Evolutionary conservation across 2,797 vertebrate genomes (phyloP), one percentile per base, ranked within the genome.

Genomic region (Hydrophis major): DNA sequence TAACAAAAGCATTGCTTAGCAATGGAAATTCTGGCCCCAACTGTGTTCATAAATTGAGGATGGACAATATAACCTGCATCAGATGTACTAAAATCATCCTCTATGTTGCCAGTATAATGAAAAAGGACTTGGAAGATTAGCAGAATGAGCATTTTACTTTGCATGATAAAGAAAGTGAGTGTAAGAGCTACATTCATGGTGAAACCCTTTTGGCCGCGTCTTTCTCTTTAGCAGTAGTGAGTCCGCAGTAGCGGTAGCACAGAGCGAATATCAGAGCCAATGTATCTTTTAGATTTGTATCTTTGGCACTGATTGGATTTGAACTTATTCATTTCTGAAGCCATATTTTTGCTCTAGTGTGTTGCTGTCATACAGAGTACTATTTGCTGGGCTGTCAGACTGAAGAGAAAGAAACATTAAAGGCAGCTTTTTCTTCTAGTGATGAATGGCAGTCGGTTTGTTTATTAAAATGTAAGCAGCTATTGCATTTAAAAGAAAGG

Each of bases 301-400:
- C 63, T 32, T 91, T 11, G 60, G n/a, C 56, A 61, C n/a, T 47
- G 83, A 89, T 92, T 47, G 56, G 89, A 74, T 87, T 90, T 93
- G 89, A 90, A 90, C 47, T 83, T 83, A 74, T 74, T 92, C 66
- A 50, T 59, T 78, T 89, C 66, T 28, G 47, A 91, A 88, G 61
- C 47, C 66, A 37, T 60, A 57, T 55, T 88, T 83, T 91, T 69
- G 16, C 42, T 78, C 20, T 56, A 25, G 57, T 18, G 27, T 93
- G 78, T 87, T 50, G 83, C 89, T 87, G 28, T 89, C 57, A 20
- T 53, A 89, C 56, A 32, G 87, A 83, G 53, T 90, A 57, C 69
- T 63, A 60, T 60, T 37, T 89, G 88, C 50, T 2, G 59, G 66
- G 37, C 50, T 69, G 60, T 83, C 60, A 90, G 66, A 93, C 16